These are phyloP conservation scores for Amiota minor DNA, from an alignment of 2,888 invertebrate genomes.

Conservation along the genomic window DNA sequence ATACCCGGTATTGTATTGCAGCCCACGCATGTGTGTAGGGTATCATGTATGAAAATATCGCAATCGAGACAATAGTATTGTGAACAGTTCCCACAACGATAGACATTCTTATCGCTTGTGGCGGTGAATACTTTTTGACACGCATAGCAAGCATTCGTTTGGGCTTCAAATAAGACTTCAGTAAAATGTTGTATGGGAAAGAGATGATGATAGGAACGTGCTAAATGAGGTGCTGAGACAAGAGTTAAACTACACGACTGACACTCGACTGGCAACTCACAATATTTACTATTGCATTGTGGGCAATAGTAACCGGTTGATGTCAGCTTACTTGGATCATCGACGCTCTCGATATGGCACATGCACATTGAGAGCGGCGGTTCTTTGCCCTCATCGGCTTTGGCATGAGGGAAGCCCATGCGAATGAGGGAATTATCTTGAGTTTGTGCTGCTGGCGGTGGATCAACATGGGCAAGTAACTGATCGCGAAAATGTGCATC, in stretches of 20 bases:
- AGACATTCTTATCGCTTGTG: constrained; percentile 83
- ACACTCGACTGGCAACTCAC: constrained; percentile 98
- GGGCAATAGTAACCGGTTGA: constrained; percentile 90
- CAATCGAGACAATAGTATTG: constrained; percentile 94
- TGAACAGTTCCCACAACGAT: constrained; percentile 85
- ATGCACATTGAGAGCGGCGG: constrained; percentile 91
- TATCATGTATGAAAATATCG: constrained; percentile 94
- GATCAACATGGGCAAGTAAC: constrained; percentile 79
- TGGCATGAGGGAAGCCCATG: constrained; percentile 95
- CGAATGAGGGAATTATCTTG: constrained; percentile 88
- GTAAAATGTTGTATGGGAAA: constrained; percentile 92
- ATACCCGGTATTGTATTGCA: constrained; percentile 82
- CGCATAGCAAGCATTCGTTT: constrained; percentile 79
- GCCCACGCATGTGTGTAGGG: constrained; percentile 96
- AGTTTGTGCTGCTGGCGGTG: constrained; percentile 82
- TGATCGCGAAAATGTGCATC: constrained; percentile 84
- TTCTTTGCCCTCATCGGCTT: constrained; percentile 78
- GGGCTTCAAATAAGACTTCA: constrained; percentile 80
- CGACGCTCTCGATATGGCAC: constrained; percentile 89
- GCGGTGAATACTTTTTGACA: constrained; percentile 80
- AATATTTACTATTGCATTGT: constrained; percentile 98
- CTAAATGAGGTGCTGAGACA: constrained; percentile 97
- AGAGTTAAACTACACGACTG: constrained; percentile 94
- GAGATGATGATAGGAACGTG: constrained; percentile 96
- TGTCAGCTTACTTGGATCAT: constrained; percentile 80